Percentiles rank a stretch among this genome's conserved stretches.
Conservation (phyloP, 2,113 vertebrate genomes). For the Furnarius figulus region DNA sequence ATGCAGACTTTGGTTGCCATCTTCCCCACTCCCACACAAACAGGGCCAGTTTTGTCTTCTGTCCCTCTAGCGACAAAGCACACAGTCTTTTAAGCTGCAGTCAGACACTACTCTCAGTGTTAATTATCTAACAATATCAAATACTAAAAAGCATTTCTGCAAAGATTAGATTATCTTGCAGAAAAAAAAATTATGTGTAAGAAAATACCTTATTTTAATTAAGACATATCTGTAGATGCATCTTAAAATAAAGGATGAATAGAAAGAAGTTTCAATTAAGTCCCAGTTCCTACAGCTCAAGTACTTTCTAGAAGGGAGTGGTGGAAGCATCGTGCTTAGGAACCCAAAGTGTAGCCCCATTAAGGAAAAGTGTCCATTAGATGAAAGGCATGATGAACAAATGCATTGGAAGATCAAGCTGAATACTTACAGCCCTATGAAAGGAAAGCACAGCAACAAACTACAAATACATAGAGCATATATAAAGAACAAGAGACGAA, state of each 20-base stretch:
- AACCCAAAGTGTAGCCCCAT: neutral
- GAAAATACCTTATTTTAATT: neutral
- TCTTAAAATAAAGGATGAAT: neutral
- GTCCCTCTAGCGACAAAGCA: neutral
- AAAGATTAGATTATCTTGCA: neutral
- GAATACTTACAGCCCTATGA: neutral
- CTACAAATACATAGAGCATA: neutral
- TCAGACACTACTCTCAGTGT: neutral
- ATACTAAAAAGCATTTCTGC: neutral
- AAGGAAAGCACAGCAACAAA: neutral
- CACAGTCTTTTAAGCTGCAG: neutral
- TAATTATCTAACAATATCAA: slow-evolving; percentile 2
- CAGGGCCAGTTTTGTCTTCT: neutral
- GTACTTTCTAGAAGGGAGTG: neutral
- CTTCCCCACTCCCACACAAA: neutral
- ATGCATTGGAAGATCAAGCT: neutral
- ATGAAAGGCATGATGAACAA: neutral
- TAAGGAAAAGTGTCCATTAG: neutral
- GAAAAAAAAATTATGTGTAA: neutral
- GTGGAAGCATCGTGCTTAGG: neutral
- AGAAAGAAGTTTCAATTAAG: neutral
- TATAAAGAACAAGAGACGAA: neutral
- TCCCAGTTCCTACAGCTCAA: neutral
- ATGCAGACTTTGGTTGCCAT: neutral
- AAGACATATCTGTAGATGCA: neutral